phyloP scores from a whole-genome alignment of 2,113 vertebrate species.

The Apeltes quadracus region DNA sequence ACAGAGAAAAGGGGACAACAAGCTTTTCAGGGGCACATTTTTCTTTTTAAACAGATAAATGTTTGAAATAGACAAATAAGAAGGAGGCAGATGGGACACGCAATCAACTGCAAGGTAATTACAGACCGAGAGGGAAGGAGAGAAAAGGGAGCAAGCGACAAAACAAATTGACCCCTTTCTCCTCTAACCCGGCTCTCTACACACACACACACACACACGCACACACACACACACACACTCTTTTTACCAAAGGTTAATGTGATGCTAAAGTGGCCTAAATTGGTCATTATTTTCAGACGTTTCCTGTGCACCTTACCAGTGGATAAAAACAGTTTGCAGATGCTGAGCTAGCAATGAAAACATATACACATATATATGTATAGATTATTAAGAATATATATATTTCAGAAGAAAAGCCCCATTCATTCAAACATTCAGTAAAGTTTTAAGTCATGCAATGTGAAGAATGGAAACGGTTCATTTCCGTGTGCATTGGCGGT shows the following conservation, averaged over 20 bases:
- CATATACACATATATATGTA: too few species aligned
- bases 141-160: background rate
- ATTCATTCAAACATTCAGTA: background rate
- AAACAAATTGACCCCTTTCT: slow-evolving; percentile 41
- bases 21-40: slow-evolving; percentile 48
- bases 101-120: slow-evolving; percentile 1
- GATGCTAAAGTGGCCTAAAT: slow-evolving; percentile 70
- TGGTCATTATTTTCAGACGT: slow-evolving; percentile 64
- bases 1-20: slow-evolving; percentile 19
- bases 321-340: slow-evolving; percentile 36
- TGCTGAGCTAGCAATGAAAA: background rate
- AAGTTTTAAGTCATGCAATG: background rate
- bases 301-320: slow-evolving; percentile 38
- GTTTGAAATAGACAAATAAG: background rate
- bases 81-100: background rate
- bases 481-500: background rate
- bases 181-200: slow-evolving; percentile 33
- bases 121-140: background rate
- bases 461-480: background rate
- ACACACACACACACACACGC: slow-evolving; percentile 17
- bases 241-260: slow-evolving; percentile 67
- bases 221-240: slow-evolving; percentile 11
- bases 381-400: too few species aligned
- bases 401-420: background rate
- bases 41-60: slow-evolving; percentile 15